phyloP scores from a whole-genome alignment of 2,797 vertebrate species.

The Bucorvus abyssinicus region DNA sequence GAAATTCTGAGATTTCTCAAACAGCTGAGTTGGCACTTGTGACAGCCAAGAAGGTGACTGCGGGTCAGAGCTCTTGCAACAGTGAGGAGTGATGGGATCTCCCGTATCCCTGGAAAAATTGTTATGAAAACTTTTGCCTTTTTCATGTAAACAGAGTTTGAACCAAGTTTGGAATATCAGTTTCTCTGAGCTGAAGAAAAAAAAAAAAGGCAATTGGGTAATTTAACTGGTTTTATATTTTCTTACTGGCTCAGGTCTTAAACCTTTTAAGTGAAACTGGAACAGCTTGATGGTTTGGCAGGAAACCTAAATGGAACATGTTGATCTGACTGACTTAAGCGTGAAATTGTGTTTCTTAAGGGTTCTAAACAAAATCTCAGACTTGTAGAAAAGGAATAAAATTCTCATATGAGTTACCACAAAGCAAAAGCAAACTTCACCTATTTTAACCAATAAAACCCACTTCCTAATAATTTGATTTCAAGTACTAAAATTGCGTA shows the following conservation, averaged over 20 bases:
- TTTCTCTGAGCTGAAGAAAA: not conserved
- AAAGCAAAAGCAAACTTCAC: not conserved
- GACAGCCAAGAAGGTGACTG: not conserved
- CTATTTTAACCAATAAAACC: not conserved
- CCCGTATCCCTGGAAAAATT: not conserved
- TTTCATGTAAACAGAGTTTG: not conserved
- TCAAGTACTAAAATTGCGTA: not conserved
- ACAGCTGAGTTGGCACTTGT: not conserved
- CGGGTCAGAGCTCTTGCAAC: not conserved
- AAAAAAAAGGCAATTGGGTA: not conserved
- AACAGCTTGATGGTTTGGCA: not conserved
- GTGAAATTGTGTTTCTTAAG: slow-evolving; percentile 14
- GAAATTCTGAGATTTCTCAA: not conserved
- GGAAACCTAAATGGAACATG: not conserved
- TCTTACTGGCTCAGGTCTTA: slow-evolving; percentile 24
- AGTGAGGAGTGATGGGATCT: not conserved
- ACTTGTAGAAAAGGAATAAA: not conserved
- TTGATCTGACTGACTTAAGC: not conserved
- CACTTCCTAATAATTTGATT: not conserved
- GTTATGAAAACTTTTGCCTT: not conserved
- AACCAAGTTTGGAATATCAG: not conserved
- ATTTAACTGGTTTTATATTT: not conserved
- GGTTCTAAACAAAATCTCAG: not conserved
- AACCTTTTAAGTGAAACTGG: slow-evolving; percentile 56
- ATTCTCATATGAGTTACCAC: not conserved